Percentiles rank a stretch among this genome's conserved stretches.
phyloP scores from a whole-genome alignment of 2,113 vertebrate genomes.

The Scalopus aquaticus region DNA sequence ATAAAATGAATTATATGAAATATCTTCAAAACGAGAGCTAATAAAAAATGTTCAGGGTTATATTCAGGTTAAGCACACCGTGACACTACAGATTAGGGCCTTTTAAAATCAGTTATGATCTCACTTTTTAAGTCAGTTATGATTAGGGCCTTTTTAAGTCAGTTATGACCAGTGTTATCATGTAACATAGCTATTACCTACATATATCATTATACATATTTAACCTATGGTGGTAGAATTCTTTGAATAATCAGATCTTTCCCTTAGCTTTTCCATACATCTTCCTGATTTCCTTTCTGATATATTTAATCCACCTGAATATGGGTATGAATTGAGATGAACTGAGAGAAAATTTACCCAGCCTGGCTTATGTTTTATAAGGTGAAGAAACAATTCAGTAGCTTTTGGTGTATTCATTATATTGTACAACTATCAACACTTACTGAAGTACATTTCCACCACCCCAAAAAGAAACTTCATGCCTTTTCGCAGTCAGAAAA shows the following conservation, averaged over 20 bases:
- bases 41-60: too few relatives aligned
- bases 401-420: not conserved
- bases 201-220: not conserved
- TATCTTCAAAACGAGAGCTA: too few relatives aligned
- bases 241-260: not conserved
- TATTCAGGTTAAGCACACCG: too few relatives aligned
- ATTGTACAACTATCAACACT: not conserved
- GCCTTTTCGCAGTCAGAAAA: not conserved
- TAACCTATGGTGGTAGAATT: not conserved
- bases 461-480: not conserved
- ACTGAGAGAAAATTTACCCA: not conserved
- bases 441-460: not conserved
- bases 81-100: too few relatives aligned
- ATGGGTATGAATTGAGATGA: not conserved
- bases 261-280: not conserved
- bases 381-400: not conserved
- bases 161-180: too few relatives aligned
- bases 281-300: not conserved
- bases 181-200: not conserved
- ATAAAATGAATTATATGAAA: too few relatives aligned
- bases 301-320: not conserved
- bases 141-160: too few relatives aligned
- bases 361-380: not conserved
- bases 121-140: too few relatives aligned
- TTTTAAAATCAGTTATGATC: too few relatives aligned